Conservation (phyloP, 2,113 vertebrate species). For the Pycnonotus jocosus region DNA sequence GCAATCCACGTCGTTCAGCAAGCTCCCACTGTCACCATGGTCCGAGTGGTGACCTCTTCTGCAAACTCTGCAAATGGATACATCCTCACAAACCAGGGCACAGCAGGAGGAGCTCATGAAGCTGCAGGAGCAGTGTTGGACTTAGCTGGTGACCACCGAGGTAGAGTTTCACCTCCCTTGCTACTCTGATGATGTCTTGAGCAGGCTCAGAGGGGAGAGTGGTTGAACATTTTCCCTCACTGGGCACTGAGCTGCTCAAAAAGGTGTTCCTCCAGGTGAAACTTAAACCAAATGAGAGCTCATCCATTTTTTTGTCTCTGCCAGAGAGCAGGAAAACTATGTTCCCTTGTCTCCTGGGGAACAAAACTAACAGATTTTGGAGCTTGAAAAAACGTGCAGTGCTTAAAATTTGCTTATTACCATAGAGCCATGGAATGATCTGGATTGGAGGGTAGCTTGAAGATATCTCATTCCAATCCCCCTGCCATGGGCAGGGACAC, state of each 20-base stretch:
- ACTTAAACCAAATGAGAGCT: neutral
- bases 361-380: neutral
- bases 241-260: neutral
- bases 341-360: neutral
- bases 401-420: neutral
- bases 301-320: neutral
- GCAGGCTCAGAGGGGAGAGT: neutral
- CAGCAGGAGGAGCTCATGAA: conserved; percentile 65
- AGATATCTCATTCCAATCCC: neutral
- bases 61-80: conserved; percentile 88
- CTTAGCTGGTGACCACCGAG: conserved; percentile 71
- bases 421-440: neutral
- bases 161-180: conserved; percentile 33
- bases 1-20: conserved; percentile 89
- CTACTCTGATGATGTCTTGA: neutral
- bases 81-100: conserved; percentile 78
- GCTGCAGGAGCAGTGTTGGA: conserved; percentile 68
- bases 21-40: conserved; percentile 90
- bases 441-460: neutral
- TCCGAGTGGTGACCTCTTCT: conserved; percentile 85
- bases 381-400: neutral
- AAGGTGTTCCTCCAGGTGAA: neutral
- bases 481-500: neutral
- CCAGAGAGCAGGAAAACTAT: neutral
- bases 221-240: neutral